Evolutionary conservation across 2,113 vertebrate species (phyloP), one percentile per base, ranked within the genome.

Genomic region (Addax nasomaculatus): DNA sequence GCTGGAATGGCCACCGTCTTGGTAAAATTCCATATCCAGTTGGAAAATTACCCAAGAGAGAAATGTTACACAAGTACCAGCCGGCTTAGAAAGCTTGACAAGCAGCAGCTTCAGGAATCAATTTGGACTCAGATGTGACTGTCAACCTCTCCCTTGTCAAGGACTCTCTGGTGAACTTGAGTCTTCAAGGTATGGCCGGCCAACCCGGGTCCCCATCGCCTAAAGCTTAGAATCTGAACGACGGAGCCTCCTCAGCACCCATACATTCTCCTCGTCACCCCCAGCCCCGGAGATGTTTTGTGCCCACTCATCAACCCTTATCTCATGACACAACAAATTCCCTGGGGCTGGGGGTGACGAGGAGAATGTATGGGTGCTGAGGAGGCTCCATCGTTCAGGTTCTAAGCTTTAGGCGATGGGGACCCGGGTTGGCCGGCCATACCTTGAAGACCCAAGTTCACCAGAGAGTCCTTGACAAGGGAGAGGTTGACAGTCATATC

Each of bases 321-420:
- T 3, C n/a, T 47, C 33, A 3, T 25, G 23, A 27, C 1, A 14
- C 3, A 7, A 36, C 5, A 33, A 39, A 27, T 11, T 58, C 49
- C 30, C 55, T 5, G 15, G 1, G 33, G 11, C 2, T 13, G 19
- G 10, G 11, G 39, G 0, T 1, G 19, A 7, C 1, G 23, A 53
- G 13, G 27, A 58, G 17, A 64, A 49, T 14, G n/a, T 33, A 53
- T 17, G 76, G 12, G 36, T 60, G 21, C 67, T 12, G 14, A 45
- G 1, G 14, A 80, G 15, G 6, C 33, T 33, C 73, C 60, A 43
- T 80, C 27, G 23, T 76, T 47, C 7, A 2, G 4, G 43, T 14
- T 39, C 21, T 45, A 1, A 47, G 81, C 55, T 8, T 29, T 7
- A 53, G 47, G 27, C 3, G 23, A 33, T 19, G 5, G 12, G 25